Percentiles rank a stretch among this genome's conserved stretches.
Evolutionary conservation across 2,888 invertebrate species (phyloP).

Genomic region (Dynastes hyllus): DNA sequence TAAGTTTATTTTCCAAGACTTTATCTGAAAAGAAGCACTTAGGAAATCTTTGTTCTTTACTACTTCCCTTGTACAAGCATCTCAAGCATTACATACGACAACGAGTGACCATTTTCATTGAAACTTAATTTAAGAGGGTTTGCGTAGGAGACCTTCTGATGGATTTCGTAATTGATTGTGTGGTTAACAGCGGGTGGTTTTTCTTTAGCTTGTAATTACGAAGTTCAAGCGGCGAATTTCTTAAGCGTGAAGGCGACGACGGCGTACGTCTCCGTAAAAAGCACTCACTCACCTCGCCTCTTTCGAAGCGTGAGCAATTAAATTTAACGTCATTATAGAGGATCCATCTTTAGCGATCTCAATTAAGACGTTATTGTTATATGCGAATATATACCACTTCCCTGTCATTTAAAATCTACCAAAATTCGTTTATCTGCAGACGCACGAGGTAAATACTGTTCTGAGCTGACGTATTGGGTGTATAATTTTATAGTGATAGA

Average conservation of each 20-base stretch:
- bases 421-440: too few relatives aligned
- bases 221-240: slow-evolving; percentile 29
- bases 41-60: too few relatives aligned
- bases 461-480: too few relatives aligned
- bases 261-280: background rate
- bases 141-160: background rate
- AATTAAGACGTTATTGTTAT: slow-evolving; percentile 26
- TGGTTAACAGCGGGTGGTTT: slow-evolving; percentile 2
- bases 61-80: too few relatives aligned
- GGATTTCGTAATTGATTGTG: slow-evolving; percentile 30
- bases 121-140: background rate
- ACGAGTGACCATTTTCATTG: slow-evolving; percentile 4
- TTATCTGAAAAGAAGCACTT: too few relatives aligned
- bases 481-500: too few relatives aligned
- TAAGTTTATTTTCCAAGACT: too few relatives aligned
- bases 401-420: background rate
- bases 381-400: background rate
- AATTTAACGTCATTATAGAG: slow-evolving; percentile 20
- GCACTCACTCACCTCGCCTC: background rate
- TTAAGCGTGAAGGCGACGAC: slow-evolving; percentile 9
- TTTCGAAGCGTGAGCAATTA: slow-evolving; percentile 23
- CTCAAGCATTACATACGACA: background rate
- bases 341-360: slow-evolving; percentile 14
- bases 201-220: slow-evolving; percentile 22
- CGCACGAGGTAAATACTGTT: too few relatives aligned